Evolutionary conservation across 2,888 invertebrate genomes (phyloP).

Genomic region (Phrixothrix hirtus): DNA sequence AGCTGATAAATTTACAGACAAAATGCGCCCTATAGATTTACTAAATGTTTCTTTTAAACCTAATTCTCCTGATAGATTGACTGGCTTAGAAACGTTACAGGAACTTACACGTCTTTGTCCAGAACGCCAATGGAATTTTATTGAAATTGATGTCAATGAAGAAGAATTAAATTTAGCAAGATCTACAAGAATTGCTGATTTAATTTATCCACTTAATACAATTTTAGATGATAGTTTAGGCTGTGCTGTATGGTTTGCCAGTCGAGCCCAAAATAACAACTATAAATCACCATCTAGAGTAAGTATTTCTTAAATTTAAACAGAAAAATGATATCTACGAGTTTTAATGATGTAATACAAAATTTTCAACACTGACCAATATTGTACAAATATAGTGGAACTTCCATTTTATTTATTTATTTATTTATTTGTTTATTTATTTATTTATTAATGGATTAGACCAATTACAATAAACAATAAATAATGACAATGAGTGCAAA

Average conservation of each 20-base stretch:
- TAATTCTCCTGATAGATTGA: constrained; percentile 80
- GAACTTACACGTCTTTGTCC: constrained; percentile 74
- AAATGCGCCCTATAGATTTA: constrained; percentile 78
- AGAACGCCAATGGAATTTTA: constrained; percentile 78
- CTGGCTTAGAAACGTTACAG: constrained; percentile 70
- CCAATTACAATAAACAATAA: too few species aligned
- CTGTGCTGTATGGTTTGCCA: constrained; percentile 96
- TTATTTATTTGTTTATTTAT: too few species aligned
- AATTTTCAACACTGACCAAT: too few species aligned
- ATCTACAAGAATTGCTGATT: constrained; percentile 66
- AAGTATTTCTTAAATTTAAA: constrained; percentile 42
- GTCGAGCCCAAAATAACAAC: constrained; percentile 66
- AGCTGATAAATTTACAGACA: constrained; percentile 70
- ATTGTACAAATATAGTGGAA: too few species aligned
- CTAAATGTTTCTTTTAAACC: constrained; percentile 90
- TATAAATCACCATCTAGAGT: constrained; percentile 68
- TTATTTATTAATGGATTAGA: too few species aligned
- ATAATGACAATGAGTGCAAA: too few species aligned
- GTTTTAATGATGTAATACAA: too few species aligned
- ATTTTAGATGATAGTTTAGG: constrained; percentile 96
- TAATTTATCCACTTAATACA: constrained; percentile 83
- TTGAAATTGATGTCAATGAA: constrained; percentile 75
- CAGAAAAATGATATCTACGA: too few species aligned
- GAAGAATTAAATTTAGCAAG: constrained; percentile 66
- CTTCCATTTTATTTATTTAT: too few species aligned